Base-by-base conservation (phyloP, 2,888 invertebrate species). In the Epistrophella euchroma region DNA sequence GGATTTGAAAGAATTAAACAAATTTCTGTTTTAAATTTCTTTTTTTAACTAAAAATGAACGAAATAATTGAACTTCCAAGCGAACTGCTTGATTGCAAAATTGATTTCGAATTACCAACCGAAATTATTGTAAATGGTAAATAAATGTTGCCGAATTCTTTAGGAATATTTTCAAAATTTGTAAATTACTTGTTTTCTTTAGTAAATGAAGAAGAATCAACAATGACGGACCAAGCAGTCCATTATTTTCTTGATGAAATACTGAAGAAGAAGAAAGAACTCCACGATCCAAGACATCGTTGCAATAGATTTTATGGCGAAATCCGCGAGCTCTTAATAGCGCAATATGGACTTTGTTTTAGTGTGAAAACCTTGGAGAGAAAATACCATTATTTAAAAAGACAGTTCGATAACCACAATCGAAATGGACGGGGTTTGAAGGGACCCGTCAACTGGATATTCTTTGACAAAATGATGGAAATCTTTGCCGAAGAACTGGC, bases 401-500 rank as follows among this genome's bases (percentile, higher is more conserved):
- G 76, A 22, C 37, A 45, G 1, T 81, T 81, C 25, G 35, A 2
- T 15, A 25, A 76, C 9, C 45, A 68, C 3, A 58, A 68, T 11
- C 17, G 47, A 0, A 37, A 2, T 13, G 10, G 17, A 0, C 19
- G 2, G 2, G 5, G 6, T 1, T 37, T 28, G 2, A 10, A 13
- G 10, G 32, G 25, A 11, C 56, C 71, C 7, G 60, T 60, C 1
- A 52, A 45, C 11, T 81, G 81, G 81, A 68, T 40, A 9, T 81
- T 62, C 40, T 70, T 73, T 32, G 11, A 50, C 0, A 52, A 56
- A 35, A 81, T 85, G 81, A 73, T 81, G 76, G 72, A 62, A 6
- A 81, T 85, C 11, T 85, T 81, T 17, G 70, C 85, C 2, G 85
- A 85, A 32, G 85, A 85, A 15, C 9, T 85, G 17, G 72, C 58